A percentile compares a stretch with the other conserved stretches of the same genome.
Conservation (phyloP, 2,113 vertebrate species). For the Hymenochirus boettgeri region DNA sequence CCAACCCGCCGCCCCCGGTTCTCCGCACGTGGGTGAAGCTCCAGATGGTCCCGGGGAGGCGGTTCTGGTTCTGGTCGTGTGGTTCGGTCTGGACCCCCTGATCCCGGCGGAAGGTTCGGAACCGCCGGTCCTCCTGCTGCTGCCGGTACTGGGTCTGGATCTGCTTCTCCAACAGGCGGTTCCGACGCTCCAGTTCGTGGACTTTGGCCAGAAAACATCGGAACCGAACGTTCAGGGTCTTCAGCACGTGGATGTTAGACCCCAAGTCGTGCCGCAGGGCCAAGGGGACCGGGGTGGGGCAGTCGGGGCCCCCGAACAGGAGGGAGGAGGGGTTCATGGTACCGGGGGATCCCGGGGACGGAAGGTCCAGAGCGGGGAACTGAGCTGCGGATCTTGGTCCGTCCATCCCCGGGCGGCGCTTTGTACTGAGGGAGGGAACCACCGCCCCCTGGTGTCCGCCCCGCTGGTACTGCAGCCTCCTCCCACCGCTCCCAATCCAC, state of each 20-base stretch:
- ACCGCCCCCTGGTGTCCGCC: too few relatives aligned
- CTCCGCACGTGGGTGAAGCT: constrained; percentile 80
- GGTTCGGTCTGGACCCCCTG: constrained; percentile 74
- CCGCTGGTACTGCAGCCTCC: too few relatives aligned
- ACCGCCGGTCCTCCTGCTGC: constrained; percentile 54
- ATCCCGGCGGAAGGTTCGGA: constrained; percentile 68
- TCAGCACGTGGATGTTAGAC: constrained; percentile 84
- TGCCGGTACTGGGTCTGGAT: constrained; percentile 65
- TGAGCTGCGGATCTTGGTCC: too few relatives aligned
- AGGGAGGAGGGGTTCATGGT: constrained; percentile 76
- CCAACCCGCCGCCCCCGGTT: constrained; percentile 69
- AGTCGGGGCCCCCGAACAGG: constrained; percentile 57
- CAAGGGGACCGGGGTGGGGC: constrained; percentile 63
- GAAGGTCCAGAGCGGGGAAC: not conserved
- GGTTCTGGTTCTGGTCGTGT: constrained; percentile 71
- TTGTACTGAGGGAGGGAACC: too few relatives aligned
- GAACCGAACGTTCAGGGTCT: constrained; percentile 83
- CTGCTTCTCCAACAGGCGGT: constrained; percentile 77
- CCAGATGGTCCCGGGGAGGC: constrained; percentile 84
- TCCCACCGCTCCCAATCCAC: too few relatives aligned
- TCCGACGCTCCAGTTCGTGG: constrained; percentile 80
- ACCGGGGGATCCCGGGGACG: not conserved
- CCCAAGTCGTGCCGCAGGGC: constrained; percentile 83
- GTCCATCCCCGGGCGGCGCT: too few relatives aligned
- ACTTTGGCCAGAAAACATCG: constrained; percentile 86